phyloP scores from a whole-genome alignment of 1,140 invertebrate species.

The Eupristina koningsbergeri region DNA sequence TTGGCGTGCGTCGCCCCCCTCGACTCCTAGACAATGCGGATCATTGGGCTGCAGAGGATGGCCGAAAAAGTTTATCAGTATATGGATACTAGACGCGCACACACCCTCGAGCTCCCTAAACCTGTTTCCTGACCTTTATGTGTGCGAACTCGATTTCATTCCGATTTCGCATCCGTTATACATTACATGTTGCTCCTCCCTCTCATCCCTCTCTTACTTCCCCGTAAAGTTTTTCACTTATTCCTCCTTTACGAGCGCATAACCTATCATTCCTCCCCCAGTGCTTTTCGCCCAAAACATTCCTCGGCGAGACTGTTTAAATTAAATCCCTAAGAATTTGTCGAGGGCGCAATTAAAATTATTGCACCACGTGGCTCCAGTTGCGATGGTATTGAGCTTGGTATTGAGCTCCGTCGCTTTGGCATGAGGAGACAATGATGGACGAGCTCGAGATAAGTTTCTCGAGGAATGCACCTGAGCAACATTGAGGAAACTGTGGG shows the following conservation, averaged over 20 bases:
- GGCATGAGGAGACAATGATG: too few relatives aligned
- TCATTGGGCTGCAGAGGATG: background rate
- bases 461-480: too few relatives aligned
- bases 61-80: background rate
- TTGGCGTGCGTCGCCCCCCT: background rate
- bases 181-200: background rate
- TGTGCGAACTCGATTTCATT: background rate
- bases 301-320: background rate
- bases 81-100: background rate
- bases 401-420: too few relatives aligned
- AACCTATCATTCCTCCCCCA: background rate
- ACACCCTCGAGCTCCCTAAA: too few relatives aligned
- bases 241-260: constrained; percentile 24
- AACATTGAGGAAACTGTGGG: too few relatives aligned
- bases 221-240: constrained; percentile 37
- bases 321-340: constrained; percentile 3
- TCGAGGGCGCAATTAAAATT: too few relatives aligned
- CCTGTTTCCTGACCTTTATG: background rate
- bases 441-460: background rate
- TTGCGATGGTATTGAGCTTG: too few relatives aligned
- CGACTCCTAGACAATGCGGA: background rate
- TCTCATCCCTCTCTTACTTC: background rate
- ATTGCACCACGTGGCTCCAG: too few relatives aligned
- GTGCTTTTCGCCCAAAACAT: background rate
- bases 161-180: background rate